Conservation (phyloP, 2,797 vertebrate genomes). For the Myotis myotis region DNA sequence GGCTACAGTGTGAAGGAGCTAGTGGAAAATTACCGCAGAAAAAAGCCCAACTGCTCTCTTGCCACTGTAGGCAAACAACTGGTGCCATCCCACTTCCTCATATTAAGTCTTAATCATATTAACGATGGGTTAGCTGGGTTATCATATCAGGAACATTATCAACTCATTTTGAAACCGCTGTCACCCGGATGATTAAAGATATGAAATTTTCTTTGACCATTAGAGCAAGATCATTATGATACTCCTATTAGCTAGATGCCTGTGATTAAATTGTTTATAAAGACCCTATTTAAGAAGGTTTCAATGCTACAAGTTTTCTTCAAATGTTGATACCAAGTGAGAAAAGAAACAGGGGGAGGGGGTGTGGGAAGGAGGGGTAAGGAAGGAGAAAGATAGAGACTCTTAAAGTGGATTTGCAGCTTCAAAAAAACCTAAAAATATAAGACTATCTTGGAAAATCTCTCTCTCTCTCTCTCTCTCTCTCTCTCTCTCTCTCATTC, state of each 20-base stretch:
- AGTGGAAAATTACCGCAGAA: constrained; percentile 56
- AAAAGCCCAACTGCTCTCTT: neutral
- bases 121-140: neutral
- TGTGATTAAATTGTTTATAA: neutral
- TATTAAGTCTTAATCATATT: neutral
- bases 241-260: neutral
- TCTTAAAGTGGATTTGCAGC: neutral
- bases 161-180: neutral
- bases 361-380: accelerated
- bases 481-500: no score
- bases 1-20: constrained; percentile 18
- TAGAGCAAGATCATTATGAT: neutral
- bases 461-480: no score
- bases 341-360: neutral
- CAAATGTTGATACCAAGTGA: neutral
- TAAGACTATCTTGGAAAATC: neutral
- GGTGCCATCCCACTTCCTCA: neutral
- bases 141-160: neutral
- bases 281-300: neutral
- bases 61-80: neutral
- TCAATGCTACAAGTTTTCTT: neutral
- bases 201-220: neutral
- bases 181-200: neutral
- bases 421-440: neutral
- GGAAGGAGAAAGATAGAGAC: neutral